These are phyloP conservation scores for Machaerirhynchus nigripectus DNA, from an alignment of 2,113 vertebrate species.

Conservation along the genomic window DNA sequence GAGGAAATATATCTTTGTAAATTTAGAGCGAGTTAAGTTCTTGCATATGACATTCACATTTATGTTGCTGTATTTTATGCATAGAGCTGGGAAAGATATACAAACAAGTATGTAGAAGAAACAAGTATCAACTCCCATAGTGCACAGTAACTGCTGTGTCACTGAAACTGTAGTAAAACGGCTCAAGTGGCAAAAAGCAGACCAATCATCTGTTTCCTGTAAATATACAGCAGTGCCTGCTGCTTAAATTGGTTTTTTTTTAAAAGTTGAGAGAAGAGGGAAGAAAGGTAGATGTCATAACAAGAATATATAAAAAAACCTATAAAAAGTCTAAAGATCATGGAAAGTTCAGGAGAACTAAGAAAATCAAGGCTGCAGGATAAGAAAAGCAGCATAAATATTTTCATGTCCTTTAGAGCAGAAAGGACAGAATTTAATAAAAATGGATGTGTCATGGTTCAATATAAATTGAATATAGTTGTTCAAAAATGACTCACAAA, in stretches of 20 bases:
- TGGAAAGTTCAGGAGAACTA: background rate
- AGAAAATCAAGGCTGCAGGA: background rate
- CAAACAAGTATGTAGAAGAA: background rate
- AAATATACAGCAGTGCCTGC: background rate
- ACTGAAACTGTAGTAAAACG: background rate
- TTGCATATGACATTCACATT: background rate
- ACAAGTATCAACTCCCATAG: rapidly evolving
- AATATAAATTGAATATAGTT: background rate
- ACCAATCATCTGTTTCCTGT: background rate
- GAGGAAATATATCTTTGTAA: background rate
- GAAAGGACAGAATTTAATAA: background rate
- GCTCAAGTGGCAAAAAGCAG: background rate
- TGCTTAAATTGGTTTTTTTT: background rate
- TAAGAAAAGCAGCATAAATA: background rate
- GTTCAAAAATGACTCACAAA: background rate
- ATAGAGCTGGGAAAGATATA: background rate
- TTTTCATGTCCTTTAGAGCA: background rate
- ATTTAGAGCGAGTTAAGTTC: background rate
- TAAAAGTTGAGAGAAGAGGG: no score
- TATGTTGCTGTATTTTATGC: background rate
- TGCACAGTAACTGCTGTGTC: background rate
- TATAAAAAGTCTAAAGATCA: background rate
- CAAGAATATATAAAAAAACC: background rate
- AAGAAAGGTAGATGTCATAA: background rate
- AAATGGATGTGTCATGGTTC: background rate